Evolutionary conservation across 2,113 vertebrate species (phyloP).

Genomic region (Hystrix brachyura): DNA sequence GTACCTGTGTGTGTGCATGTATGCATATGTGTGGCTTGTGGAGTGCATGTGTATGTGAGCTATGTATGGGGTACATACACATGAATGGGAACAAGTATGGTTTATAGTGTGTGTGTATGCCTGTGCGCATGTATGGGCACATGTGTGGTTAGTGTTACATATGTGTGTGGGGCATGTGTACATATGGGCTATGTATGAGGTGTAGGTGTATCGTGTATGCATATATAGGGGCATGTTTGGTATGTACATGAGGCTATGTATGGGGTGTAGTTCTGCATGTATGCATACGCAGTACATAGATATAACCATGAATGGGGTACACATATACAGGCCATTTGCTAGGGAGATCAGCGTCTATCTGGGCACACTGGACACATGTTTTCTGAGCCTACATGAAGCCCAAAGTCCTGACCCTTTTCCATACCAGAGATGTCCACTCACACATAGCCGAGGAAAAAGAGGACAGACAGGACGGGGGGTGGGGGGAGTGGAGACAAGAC

Average conservation of each 20-base stretch:
- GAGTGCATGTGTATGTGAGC: neutral
- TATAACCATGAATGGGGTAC: neutral
- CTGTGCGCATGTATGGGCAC: neutral
- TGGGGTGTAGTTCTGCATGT: neutral
- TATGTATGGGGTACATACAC: neutral
- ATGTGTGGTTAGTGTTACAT: neutral
- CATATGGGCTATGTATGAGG: neutral
- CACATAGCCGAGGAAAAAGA: neutral
- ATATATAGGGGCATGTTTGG: neutral
- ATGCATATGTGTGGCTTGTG: neutral
- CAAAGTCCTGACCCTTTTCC: neutral
- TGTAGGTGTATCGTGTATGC: neutral
- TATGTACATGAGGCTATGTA: neutral
- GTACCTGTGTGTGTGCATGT: neutral
- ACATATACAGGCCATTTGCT: rapidly evolving
- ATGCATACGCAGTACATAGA: neutral
- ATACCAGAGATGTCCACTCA: neutral
- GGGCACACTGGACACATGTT: neutral
- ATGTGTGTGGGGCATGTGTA: neutral
- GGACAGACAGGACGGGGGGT: too few relatives aligned
- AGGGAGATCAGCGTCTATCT: neutral
- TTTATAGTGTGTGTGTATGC: neutral
- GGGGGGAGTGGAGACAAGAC: neutral
- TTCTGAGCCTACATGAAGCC: neutral
- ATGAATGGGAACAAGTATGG: neutral